These are phyloP conservation scores for Paracanthobrama guichenoti DNA, from an alignment of 2,113 vertebrate genomes.

Conservation along the genomic window DNA sequence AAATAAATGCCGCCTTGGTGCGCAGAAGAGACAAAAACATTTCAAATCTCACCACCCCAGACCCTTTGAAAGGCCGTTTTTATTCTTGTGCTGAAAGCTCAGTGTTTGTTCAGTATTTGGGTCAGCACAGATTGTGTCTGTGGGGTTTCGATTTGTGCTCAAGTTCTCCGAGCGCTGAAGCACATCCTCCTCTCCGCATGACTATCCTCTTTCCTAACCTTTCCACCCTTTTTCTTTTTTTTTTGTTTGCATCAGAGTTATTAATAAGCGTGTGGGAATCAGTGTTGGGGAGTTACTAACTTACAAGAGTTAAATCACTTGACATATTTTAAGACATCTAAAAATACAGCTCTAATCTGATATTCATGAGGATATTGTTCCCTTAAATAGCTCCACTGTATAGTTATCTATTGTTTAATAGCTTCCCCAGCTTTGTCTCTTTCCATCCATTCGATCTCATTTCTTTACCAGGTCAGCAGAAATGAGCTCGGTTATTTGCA, in stretches of 20 bases:
- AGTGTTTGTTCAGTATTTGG: constrained; percentile 28
- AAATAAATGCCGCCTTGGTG: neutral
- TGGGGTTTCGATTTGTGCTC: constrained; percentile 36
- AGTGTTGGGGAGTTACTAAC: neutral
- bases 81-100: neutral
- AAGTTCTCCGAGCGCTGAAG: constrained; percentile 16
- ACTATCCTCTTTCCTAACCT: constrained; percentile 27
- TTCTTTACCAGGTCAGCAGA: constrained; percentile 3
- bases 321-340: neutral
- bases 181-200: constrained; percentile 16
- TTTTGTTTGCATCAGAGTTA: neutral
- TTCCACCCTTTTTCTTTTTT: no score
- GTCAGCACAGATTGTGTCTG: constrained; percentile 39
- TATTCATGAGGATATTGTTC: neutral
- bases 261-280: neutral
- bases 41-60: neutral
- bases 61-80: neutral
- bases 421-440: neutral
- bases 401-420: neutral
- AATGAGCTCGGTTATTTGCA: neutral
- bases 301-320: neutral
- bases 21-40: neutral
- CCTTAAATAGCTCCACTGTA: neutral
- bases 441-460: neutral
- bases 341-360: neutral